Evolutionary conservation across 2,888 invertebrate species (phyloP).

Genomic region (Malacosoma neustria): DNA sequence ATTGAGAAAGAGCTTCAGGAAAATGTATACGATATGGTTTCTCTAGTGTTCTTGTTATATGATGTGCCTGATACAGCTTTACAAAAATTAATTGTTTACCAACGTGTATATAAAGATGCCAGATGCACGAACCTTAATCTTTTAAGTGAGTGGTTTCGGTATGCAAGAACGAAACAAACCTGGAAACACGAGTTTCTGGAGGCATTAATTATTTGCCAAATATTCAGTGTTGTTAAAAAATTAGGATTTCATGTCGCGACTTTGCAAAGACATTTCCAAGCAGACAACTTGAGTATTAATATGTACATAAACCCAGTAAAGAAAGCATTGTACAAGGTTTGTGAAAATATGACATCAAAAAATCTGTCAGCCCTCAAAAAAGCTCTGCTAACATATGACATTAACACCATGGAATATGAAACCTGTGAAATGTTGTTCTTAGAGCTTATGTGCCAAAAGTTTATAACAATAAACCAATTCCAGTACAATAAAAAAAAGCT

Average conservation of each 20-base stretch:
- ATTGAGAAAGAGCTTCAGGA: conserved; percentile 48
- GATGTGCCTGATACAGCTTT: conserved; percentile 55
- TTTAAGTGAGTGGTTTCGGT: conserved; percentile 50
- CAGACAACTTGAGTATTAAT: conserved; percentile 27
- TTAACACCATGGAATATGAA: conserved; percentile 41
- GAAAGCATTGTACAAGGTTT: conserved; percentile 48
- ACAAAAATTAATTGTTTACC: conserved; percentile 45
- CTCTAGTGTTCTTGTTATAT: conserved; percentile 57
- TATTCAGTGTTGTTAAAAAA: conserved; percentile 45
- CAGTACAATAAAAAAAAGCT: conserved; percentile 19
- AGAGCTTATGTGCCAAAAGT: conserved; percentile 49
- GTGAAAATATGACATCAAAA: conserved; percentile 43
- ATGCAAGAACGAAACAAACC: conserved; percentile 33
- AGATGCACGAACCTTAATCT: conserved; percentile 35
- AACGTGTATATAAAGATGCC: conserved; percentile 40
- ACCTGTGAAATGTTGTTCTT: conserved; percentile 50
- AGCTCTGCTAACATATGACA: conserved; percentile 36
- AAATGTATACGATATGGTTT: conserved; percentile 45
- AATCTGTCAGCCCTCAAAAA: conserved; percentile 42
- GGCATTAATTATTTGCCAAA: conserved; percentile 49
- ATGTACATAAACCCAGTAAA: conserved; percentile 47
- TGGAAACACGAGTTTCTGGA: conserved; percentile 63
- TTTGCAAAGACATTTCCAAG: conserved; percentile 37
- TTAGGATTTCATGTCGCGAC: conserved; percentile 39
- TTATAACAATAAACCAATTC: conserved; percentile 32